Percentiles rank a stretch among this genome's conserved stretches.
Conservation (phyloP, 1,140 invertebrate species). For the Mylabris phalerata region DNA sequence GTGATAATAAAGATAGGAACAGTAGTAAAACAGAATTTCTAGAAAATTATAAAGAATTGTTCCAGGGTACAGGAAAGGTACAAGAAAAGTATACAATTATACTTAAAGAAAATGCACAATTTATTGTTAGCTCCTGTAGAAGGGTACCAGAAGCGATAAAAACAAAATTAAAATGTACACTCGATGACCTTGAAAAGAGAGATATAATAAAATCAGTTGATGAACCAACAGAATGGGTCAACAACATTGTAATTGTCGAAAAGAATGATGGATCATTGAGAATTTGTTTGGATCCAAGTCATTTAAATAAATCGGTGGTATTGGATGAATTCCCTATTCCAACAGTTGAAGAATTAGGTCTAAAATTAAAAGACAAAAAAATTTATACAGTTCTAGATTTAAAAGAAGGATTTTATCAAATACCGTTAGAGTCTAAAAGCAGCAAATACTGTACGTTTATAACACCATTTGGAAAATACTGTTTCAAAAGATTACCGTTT, state of each 20-base stretch:
- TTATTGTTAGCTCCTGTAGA: background rate
- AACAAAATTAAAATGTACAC: constrained; percentile 23
- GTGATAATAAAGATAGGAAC: background rate
- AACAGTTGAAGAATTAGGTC: constrained; percentile 39
- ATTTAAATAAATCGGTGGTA: constrained; percentile 44
- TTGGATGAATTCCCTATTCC: constrained; percentile 39
- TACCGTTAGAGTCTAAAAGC: constrained; percentile 23
- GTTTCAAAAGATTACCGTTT: constrained; percentile 37
- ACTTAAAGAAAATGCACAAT: constrained; percentile 1
- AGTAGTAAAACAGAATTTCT: background rate
- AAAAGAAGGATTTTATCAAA: constrained; percentile 36
- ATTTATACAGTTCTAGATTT: constrained; percentile 44
- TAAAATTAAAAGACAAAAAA: constrained; percentile 36
- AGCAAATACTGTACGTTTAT: constrained; percentile 36
- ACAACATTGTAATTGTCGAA: constrained; percentile 42
- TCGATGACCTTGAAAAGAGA: too few species aligned
- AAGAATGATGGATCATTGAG: constrained; percentile 40
- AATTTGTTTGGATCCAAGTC: constrained; percentile 45
- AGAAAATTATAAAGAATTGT: background rate
- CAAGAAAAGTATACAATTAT: constrained; percentile 6
- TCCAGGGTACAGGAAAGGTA: background rate
- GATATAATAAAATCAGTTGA: too few species aligned
- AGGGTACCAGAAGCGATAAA: background rate
- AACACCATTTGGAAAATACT: constrained; percentile 38
- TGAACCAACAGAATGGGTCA: too few species aligned